Evolutionary conservation across 1,140 invertebrate genomes (phyloP).

Genomic region (Lethocerus indicus): DNA sequence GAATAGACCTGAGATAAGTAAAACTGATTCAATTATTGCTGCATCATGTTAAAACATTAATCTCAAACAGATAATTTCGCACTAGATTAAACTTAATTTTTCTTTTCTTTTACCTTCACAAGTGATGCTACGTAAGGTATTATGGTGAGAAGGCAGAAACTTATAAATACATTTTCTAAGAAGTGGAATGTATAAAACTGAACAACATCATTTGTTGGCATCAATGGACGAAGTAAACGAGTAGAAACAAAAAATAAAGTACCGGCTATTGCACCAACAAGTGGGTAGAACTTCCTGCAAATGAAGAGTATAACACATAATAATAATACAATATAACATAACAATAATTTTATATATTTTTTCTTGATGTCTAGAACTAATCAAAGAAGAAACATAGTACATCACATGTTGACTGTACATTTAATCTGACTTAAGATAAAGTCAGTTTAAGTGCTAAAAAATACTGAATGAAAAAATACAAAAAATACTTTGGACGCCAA

Average conservation of each 20-base stretch:
- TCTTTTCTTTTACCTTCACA: conserved; percentile 13
- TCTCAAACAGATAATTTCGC: too few relatives aligned
- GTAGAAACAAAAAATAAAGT: conserved; percentile 13
- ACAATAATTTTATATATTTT: not conserved
- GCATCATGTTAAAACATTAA: too few relatives aligned
- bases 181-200: conserved; percentile 16
- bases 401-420: too few relatives aligned
- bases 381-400: too few relatives aligned
- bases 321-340: not conserved
- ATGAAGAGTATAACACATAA: not conserved
- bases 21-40: too few relatives aligned
- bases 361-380: not conserved
- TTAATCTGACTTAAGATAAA: too few relatives aligned
- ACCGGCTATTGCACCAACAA: conserved; percentile 13
- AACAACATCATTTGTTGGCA: conserved; percentile 13
- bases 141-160: conserved; percentile 13
- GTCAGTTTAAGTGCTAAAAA: not conserved
- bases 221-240: conserved; percentile 14
- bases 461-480: not conserved
- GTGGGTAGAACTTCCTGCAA: conserved; percentile 14
- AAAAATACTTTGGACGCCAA: too few relatives aligned
- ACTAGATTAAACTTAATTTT: conserved; percentile 2
- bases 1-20: too few relatives aligned
- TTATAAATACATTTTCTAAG: conserved; percentile 10
- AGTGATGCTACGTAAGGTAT: conserved; percentile 15